Base-by-base conservation (phyloP, 2,888 invertebrate species). In the Andrena bicolor region DNA sequence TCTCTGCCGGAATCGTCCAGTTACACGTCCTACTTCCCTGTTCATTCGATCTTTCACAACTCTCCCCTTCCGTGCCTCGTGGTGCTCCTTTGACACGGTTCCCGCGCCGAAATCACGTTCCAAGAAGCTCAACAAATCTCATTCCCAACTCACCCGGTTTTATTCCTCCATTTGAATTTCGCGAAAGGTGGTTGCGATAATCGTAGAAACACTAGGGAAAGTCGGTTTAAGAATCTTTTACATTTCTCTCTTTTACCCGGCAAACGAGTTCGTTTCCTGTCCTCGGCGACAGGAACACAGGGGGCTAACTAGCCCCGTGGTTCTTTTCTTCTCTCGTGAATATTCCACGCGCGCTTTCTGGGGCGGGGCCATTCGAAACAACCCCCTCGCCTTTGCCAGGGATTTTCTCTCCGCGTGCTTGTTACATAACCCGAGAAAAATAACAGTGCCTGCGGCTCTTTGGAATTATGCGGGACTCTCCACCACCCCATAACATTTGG, bases 111-210 rank as follows among this genome's bases (percentile, higher is more conserved):
- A 75, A 81, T 85, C 81, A 77, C 65, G 30, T 75, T 61, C 49
- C 58, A n/a, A 28, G 58, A 28, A 49, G 49, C 35, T 60, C 63
- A 61, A 80, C 76, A 77, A 83, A 83, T 85, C 80, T 83, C 84
- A 79, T 86, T 86, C 84, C 84, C 86, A 80, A 68, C 51, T 20
- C 51, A 20, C 53, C n/a, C 56, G 49, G 49, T n/a, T 26, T 26
- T 74, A 63, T 66, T 64, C 58, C 69, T 83, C 77, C 56, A 69
- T 77, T 84, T 72, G 70, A 61, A 71, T 73, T 49, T 28, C 28
- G 71, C 56, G 74, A 86, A 72, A 72, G 51, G 65, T 74, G 64
- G 75, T 80, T 60, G 80, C 78, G 69, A 79, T 74, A 64, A 66
- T 26, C 26, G 7, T 30, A 49, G 48, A 13, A 32, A 60, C 80